Evolutionary conservation across 2,797 vertebrate species (phyloP).

Genomic region (Bovichtus diacanthus): DNA sequence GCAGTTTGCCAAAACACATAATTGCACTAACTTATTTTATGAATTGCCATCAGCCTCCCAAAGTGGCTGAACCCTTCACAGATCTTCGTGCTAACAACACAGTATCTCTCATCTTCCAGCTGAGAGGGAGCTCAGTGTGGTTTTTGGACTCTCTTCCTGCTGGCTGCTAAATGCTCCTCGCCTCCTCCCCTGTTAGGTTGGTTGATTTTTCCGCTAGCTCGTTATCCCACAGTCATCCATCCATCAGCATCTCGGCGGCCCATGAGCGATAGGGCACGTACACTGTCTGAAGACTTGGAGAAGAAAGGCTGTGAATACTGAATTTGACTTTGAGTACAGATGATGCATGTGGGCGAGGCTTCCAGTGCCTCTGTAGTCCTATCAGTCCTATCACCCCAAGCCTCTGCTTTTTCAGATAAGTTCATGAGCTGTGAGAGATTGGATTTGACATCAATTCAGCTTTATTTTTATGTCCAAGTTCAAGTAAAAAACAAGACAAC

Average conservation of each 20-base stretch:
- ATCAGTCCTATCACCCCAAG: constrained; percentile 56
- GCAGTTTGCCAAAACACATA: neutral
- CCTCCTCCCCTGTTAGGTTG: constrained; percentile 69
- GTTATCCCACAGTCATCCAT: constrained; percentile 83
- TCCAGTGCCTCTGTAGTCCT: constrained; percentile 51
- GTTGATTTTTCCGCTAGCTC: constrained; percentile 80
- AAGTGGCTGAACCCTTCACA: constrained; percentile 39
- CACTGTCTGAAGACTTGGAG: constrained; percentile 71
- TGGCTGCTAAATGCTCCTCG: constrained; percentile 66
- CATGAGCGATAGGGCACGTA: constrained; percentile 81
- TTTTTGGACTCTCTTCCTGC: constrained; percentile 72
- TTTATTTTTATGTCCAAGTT: constrained; percentile 55
- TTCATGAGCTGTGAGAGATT: constrained; percentile 58
- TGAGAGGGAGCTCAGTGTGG: constrained; percentile 54
- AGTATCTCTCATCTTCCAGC: constrained; percentile 62
- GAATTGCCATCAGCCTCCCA: constrained; percentile 27
- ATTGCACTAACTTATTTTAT: constrained; percentile 26
- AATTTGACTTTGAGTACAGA: constrained; percentile 70
- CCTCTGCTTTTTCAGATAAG: constrained; percentile 69
- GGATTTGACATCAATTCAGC: constrained; percentile 51
- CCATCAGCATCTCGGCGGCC: constrained; percentile 78
- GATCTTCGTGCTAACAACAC: constrained; percentile 58
- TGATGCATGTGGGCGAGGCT: constrained; percentile 58
- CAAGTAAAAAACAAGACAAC: constrained; percentile 39
- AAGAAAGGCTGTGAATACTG: constrained; percentile 77